Conservation (phyloP, 2,113 vertebrate species). For the Brachyhypopomus gauderio region DNA sequence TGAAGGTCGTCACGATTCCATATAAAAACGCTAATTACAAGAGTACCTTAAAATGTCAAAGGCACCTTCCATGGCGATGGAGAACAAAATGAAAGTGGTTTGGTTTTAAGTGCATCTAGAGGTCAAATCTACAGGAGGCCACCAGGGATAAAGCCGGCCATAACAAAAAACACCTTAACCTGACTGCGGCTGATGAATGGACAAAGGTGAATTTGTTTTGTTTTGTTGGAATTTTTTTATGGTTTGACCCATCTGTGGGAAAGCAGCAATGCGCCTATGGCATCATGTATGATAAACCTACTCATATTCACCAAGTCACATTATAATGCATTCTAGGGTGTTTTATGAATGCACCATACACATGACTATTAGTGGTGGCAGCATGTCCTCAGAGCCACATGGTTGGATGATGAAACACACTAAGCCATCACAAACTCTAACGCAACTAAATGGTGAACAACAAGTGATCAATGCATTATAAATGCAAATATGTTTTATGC, state of each 20-base stretch:
- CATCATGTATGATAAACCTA: slow-evolving; percentile 15
- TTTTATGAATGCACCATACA: background rate
- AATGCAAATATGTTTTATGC: slow-evolving; percentile 45
- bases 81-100: slow-evolving; percentile 45
- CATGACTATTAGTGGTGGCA: background rate
- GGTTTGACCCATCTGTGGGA: slow-evolving; percentile 32
- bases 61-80: slow-evolving; percentile 49
- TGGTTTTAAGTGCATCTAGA: slow-evolving; percentile 52
- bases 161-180: slow-evolving; percentile 14
- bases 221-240: slow-evolving; percentile 5
- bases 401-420: background rate
- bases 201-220: background rate
- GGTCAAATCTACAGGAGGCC: slow-evolving; percentile 37
- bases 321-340: background rate
- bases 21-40: slow-evolving; percentile 36
- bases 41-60: slow-evolving; percentile 54
- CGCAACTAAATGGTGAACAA: slow-evolving; percentile 1
- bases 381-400: background rate
- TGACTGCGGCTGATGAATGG: slow-evolving; percentile 31
- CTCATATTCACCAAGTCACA: slow-evolving; percentile 27
- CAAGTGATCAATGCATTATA: background rate
- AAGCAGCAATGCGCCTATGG: slow-evolving; percentile 39
- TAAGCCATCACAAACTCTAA: background rate
- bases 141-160: slow-evolving; percentile 16
- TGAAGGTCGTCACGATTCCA: background rate